These are phyloP conservation scores for Miniopterus natalensis DNA, from an alignment of 2,113 vertebrate genomes.

Conservation along the genomic window DNA sequence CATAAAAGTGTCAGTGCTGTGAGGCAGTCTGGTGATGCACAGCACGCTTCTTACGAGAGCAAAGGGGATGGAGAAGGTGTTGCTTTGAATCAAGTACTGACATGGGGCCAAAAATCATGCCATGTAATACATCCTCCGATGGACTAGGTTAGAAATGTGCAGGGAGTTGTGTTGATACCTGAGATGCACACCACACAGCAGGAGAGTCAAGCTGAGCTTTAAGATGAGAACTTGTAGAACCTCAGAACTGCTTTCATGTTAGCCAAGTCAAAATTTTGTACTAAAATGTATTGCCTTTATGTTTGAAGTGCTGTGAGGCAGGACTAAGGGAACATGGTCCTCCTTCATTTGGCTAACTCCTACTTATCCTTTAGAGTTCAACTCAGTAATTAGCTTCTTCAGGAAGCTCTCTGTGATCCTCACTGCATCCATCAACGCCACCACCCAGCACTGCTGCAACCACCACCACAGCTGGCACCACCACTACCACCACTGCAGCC, in stretches of 20 bases:
- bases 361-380: background rate
- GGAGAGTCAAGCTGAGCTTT: background rate
- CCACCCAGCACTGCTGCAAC: background rate
- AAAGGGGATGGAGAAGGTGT: constrained; percentile 40
- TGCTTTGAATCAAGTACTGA: constrained; percentile 75
- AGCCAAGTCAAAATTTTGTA: background rate
- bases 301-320: background rate
- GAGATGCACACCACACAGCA: background rate
- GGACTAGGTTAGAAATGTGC: background rate
- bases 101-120: constrained; percentile 29
- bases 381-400: background rate
- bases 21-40: constrained; percentile 63
- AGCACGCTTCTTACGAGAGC: constrained; percentile 51
- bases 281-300: background rate
- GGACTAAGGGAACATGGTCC: background rate
- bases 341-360: background rate
- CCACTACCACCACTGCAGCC: no score
- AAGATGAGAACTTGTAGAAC: background rate
- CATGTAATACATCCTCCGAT: background rate
- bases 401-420: background rate
- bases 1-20: constrained; percentile 80
- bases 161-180: background rate
- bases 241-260: background rate
- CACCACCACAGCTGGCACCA: background rate
- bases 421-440: background rate